Conservation (phyloP, 2,113 vertebrate genomes). For the Bungarus multicinctus region DNA sequence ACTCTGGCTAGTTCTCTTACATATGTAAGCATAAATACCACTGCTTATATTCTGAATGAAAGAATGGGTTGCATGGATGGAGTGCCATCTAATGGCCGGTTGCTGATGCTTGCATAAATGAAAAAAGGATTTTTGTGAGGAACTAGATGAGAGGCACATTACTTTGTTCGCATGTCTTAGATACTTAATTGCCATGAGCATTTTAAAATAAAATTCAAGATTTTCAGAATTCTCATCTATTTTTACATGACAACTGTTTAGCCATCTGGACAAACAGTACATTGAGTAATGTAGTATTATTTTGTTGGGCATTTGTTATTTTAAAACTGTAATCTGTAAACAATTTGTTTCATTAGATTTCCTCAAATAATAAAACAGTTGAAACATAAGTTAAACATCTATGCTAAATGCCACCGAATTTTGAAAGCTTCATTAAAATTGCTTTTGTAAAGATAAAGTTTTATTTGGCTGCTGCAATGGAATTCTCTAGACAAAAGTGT, state of each 20-base stretch:
- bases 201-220: not conserved
- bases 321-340: not conserved
- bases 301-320: not conserved
- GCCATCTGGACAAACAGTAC: not conserved
- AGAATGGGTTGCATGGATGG: not conserved
- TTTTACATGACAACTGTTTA: not conserved
- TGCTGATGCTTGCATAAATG: not conserved
- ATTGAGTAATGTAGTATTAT: not conserved
- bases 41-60: not conserved
- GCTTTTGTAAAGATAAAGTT: not conserved
- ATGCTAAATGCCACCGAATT: not conserved
- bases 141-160: not conserved
- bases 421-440: not conserved
- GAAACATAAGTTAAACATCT: not conserved
- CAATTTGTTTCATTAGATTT: not conserved
- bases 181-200: no score
- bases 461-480: not conserved
- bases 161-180: not conserved
- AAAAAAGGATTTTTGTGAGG: not conserved
- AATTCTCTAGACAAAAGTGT: not conserved
- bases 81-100: conserved; percentile 11
- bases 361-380: not conserved
- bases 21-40: not conserved
- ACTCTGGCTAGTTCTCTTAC: not conserved
- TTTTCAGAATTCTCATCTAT: not conserved